Base-by-base conservation (phyloP, 2,113 vertebrate genomes). In the Brevimyrus niger region DNA sequence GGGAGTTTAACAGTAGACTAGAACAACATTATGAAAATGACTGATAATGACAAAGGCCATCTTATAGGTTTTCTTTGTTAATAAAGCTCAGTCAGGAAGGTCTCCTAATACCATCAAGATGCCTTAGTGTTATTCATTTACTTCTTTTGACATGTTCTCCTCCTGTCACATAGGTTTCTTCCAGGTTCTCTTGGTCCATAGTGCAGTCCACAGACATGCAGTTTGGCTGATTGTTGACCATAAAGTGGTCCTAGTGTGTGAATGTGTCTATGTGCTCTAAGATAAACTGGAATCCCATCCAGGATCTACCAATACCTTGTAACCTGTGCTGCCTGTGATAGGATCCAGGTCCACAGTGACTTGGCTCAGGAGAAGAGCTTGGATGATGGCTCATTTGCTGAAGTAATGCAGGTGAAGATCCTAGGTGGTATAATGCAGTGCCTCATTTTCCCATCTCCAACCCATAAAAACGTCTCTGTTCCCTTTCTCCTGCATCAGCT, bases 401-500 rank as follows among this genome's bases (percentile, higher is more conserved):
- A 76, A 38, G 73, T 76, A 7, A 17, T 76, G 4, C 27, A 76
- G 19, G 83, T 46, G 82, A 84, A 23, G 35, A 23, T 42, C 21
- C 42, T 84, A n/a, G 42, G 15, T 46, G 15, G 8, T 47, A 13
- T 27, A 27, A 48, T 27, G 48, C 48, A 86, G 47, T 50, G 23
- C 47, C 84, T 51, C 10, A 42, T 21, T 48, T 86, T 27, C 23
- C 83, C 21, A 85, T 23, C 10, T 50, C 7, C 44, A 47, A n/a
- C 82, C n/a, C 61, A 69, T 46, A 19, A 69, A 4, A 73, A 53
- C 48, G 27, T 47, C 58, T 46, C 86, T 9, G 44, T 50, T 38
- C 87, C 31, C 55, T 10, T 87, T n/a, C 50, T 69, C 0, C 0
- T 82, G 15, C 46, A 89, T 91, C 92, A 98, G 98, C 95, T 92